Evolutionary conservation across 53 echinoderm and acorn worm genomes (phyloP), one percentile per base, ranked within the genome.

Genomic region (Zoroaster sp.): DNA sequence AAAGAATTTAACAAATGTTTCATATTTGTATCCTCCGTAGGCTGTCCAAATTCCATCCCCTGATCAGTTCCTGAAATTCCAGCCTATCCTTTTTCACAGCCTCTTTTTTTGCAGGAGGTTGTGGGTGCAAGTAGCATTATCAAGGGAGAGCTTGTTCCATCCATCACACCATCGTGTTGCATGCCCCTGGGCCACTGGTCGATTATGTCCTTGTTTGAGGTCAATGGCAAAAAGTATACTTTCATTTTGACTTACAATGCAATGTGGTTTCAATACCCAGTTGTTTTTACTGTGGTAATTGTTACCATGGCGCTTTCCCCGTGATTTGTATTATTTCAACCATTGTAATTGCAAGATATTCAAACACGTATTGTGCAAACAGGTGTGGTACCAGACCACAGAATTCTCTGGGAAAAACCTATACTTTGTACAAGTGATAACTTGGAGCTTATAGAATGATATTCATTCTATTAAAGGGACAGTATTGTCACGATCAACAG

Each of bases 11-110:
- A 59, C 59, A 28, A 78, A 78, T 59, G 11, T 21, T 78, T 51
- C 51, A 30, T 14, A 20, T 41, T 74, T 31, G 20, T 14, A 36
- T 53, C 21, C 55, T 55, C 78, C 3, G 78, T 59, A 45, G 78
- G 53, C 55, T 14, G 35, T 1, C 8, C 35, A 11, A 78, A 78
- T 78, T 78, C 78, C 59, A 55, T 54, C 78, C 36, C 40, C 5
- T n/a, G 30, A 78, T 78, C 78, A 35, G 23, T 59, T 59, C 63
- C 63, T 25, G 63, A 21, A 59, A 59, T 47, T 70, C 70, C 70
- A 33, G 30, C 47, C 80, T 20, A 21, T 54, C 69, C 69, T 69
- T 69, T 83, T 83, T 83, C 69, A 72, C 85, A 85, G 69, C 47
- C 54, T 49, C 34, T 72, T 34, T 68, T 40, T 71, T 44, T 40